phyloP scores from a whole-genome alignment of 2,113 vertebrate genomes.

The Sprattus sprattus region DNA sequence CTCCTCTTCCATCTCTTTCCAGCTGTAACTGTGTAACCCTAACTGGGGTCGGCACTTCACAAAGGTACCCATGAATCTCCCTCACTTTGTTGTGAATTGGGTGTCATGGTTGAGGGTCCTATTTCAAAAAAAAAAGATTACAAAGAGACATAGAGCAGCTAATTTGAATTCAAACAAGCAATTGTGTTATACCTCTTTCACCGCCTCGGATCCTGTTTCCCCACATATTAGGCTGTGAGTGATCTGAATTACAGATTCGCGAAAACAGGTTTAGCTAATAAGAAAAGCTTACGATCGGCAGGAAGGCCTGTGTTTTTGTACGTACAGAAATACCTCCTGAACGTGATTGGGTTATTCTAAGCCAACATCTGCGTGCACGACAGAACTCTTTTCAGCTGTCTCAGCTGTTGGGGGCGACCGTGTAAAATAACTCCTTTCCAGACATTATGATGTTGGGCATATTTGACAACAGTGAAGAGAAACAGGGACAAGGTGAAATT shows the following conservation, averaged over 20 bases:
- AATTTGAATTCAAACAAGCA: slow-evolving; percentile 17
- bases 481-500: slow-evolving; percentile 43
- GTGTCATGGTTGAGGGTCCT: slow-evolving; percentile 32
- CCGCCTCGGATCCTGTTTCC: background rate
- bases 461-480: slow-evolving; percentile 35
- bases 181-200: background rate
- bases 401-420: background rate
- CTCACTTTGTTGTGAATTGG: slow-evolving; percentile 34
- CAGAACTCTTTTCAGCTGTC: background rate
- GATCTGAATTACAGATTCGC: slow-evolving; percentile 16
- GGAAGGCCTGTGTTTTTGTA: slow-evolving; percentile 5
- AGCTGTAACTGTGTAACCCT: slow-evolving; percentile 45
- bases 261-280: slow-evolving; percentile 5
- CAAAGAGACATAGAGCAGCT: slow-evolving; percentile 12
- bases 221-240: background rate
- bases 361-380: background rate
- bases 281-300: background rate
- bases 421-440: slow-evolving; percentile 14
- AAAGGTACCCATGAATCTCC: slow-evolving; percentile 33
- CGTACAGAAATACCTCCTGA: slow-evolving; percentile 2
- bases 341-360: slow-evolving; percentile 18
- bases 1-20: slow-evolving; percentile 34
- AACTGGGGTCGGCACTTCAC: slow-evolving; percentile 17
- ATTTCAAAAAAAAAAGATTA: slow-evolving; percentile 25
- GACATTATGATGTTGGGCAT: slow-evolving; percentile 16